Percentiles rank a stretch among this genome's conserved stretches.
Evolutionary conservation across 2,888 invertebrate species (phyloP).

Genomic region (Dryobota labecula): DNA sequence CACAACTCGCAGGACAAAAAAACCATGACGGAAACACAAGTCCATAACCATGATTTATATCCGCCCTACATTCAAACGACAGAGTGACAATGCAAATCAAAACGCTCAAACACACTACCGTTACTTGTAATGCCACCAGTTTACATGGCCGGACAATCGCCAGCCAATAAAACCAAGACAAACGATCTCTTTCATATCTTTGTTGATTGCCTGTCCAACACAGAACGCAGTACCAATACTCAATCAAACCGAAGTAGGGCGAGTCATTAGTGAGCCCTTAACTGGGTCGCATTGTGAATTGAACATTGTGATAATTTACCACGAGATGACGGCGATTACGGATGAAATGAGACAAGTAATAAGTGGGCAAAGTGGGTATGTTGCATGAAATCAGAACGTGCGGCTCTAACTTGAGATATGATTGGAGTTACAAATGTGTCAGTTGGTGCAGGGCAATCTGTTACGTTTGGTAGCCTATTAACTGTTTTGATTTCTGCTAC

Average conservation of each 20-base stretch:
- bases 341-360: slow-evolving; percentile 61
- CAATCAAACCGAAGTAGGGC: slow-evolving; percentile 74
- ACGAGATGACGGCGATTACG: slow-evolving; percentile 55
- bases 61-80: slow-evolving; percentile 34
- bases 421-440: slow-evolving; percentile 44
- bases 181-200: slow-evolving; percentile 76
- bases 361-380: slow-evolving; percentile 54
- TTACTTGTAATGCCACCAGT: slow-evolving; percentile 65
- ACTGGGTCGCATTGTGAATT: slow-evolving; percentile 69
- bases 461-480: slow-evolving; percentile 21
- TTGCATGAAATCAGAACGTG: slow-evolving; percentile 40
- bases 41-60: slow-evolving; percentile 5
- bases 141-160: slow-evolving; percentile 73
- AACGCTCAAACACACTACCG: slow-evolving; percentile 64
- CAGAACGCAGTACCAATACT: slow-evolving; percentile 67
- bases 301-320: slow-evolving; percentile 67
- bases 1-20: neutral
- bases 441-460: slow-evolving; percentile 17
- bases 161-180: slow-evolving; percentile 79
- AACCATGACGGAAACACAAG: neutral
- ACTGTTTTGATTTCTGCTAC: slow-evolving; percentile 4
- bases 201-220: slow-evolving; percentile 76
- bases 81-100: slow-evolving; percentile 61
- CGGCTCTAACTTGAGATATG: slow-evolving; percentile 36
- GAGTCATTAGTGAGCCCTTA: slow-evolving; percentile 73